Evolutionary conservation across 2,888 invertebrate genomes (phyloP), one percentile per base, ranked within the genome.

Genomic region (Melitaea athalia): DNA sequence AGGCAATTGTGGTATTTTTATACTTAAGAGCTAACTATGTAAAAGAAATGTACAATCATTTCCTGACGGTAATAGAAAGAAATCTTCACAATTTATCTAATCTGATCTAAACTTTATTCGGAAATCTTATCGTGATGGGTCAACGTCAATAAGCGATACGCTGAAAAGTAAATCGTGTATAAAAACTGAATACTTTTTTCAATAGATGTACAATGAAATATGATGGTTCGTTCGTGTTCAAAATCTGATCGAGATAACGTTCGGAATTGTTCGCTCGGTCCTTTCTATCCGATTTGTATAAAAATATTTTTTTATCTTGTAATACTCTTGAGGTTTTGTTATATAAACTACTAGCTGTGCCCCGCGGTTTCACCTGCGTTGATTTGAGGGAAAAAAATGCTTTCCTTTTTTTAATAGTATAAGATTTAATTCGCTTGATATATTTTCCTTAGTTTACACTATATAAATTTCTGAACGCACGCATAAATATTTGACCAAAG

Each of bases 111-210:
- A 64, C 67, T 8, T 53, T 55, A 43, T 33, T 53, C 38, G 59
- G 8, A 43, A 60, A 47, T 31, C 31, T n/a, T 67, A 70, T 67
- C 67, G 24, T 55, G 65, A 65, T 68, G 55, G 59, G 49, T 59
- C 24, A 24, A 24, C 24, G 63, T 67, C 59, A 53, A 53, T 59
- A 57, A 63, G 17, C 70, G 64, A 67, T 70, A 64, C 57, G 55
- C 15, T 67, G 62, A 52, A 63, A 64, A 67, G 64, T 68, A 70
- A 72, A 72, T 64, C 57, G 64, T 64, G 67, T 64, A 68, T 65
- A 72, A 72, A 67, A 68, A 70, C 49, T 66, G 63, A 61, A 70
- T 63, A 69, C 60, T 59, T 31, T 42, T 17, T 52, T 66, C 59
- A 52, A 50, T 45, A 38, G 63, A 47, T 65, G 52, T 31, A 59